Conservation (phyloP, 1,140 invertebrate genomes). For the Geopemphigus sp. region DNA sequence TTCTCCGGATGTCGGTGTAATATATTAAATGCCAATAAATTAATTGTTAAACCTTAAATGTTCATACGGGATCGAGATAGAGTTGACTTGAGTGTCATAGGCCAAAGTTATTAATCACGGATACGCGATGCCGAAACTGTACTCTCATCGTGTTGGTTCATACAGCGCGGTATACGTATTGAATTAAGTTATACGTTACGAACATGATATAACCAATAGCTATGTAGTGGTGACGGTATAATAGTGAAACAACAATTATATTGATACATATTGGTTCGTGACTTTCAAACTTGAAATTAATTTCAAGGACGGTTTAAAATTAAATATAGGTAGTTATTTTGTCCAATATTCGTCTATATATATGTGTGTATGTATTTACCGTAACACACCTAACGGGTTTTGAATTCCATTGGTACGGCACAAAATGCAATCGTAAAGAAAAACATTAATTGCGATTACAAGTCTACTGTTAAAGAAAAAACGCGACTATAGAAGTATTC, state of each 20-base stretch:
- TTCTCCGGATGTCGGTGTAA: background rate
- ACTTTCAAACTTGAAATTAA: constrained; percentile 39
- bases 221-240: background rate
- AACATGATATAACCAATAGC: background rate
- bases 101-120: constrained; percentile 40
- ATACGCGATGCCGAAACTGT: constrained; percentile 21
- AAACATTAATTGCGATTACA: constrained; percentile 2
- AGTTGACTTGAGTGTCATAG: constrained; percentile 5
- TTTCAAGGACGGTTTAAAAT: constrained; percentile 7
- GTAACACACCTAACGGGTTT: background rate
- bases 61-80: background rate
- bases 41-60: constrained; percentile 12
- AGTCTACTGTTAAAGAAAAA: constrained; percentile 13
- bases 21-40: constrained; percentile 13
- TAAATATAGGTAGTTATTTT: background rate
- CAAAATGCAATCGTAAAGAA: background rate
- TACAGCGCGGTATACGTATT: background rate
- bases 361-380: background rate
- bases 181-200: background rate
- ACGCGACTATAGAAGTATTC: background rate
- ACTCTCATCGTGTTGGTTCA: background rate
- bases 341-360: background rate
- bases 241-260: constrained; percentile 10
- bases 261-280: constrained; percentile 36
- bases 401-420: constrained; percentile 15